Percentiles rank a stretch among this genome's conserved stretches.
Conservation (phyloP, 2,888 invertebrate genomes). For the Busseola fusca region DNA sequence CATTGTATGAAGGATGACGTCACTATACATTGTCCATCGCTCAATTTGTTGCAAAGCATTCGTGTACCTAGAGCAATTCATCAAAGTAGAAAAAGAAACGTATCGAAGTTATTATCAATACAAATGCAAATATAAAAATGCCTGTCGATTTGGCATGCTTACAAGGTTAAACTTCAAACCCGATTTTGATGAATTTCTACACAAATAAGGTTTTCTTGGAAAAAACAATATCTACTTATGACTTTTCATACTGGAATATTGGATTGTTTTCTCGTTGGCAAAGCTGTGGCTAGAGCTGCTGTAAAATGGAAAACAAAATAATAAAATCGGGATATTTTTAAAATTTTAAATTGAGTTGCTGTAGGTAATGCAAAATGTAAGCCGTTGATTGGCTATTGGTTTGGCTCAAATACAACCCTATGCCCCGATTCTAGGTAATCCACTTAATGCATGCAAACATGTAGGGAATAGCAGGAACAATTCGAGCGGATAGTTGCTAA, state of each 20-base stretch:
- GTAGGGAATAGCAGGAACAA: not conserved
- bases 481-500: not conserved
- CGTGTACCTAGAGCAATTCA: not conserved
- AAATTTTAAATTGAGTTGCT: conserved; percentile 1
- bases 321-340: not conserved
- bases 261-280: not conserved
- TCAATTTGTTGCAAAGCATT: not conserved
- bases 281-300: not conserved
- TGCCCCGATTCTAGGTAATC: not conserved
- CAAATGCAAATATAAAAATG: conserved; percentile 19
- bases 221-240: not conserved
- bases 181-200: not conserved
- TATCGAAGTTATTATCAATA: not conserved
- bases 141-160: conserved; percentile 17
- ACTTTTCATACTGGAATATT: not conserved
- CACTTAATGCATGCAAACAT: not conserved
- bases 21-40: not conserved
- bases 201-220: not conserved
- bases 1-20: conserved; percentile 5
- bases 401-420: conserved; percentile 10
- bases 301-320: not conserved
- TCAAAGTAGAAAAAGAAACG: not conserved
- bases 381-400: conserved; percentile 9
- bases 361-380: conserved; percentile 2
- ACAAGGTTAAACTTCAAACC: not conserved